phyloP scores from a whole-genome alignment of 2,113 vertebrate genomes.

The Oceanites oceanicus region DNA sequence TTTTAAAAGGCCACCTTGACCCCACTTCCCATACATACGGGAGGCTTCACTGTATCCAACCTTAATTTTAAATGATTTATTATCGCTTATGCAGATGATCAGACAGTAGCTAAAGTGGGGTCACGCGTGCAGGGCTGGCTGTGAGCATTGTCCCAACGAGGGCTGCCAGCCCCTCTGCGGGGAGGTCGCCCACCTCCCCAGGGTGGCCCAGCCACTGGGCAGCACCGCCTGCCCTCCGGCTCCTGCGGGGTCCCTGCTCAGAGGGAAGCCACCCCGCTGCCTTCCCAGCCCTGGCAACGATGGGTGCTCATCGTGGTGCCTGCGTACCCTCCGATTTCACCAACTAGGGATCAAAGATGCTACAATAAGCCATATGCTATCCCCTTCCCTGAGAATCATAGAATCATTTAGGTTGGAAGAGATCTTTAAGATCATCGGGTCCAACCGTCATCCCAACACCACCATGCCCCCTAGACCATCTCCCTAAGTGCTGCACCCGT shows the following conservation, averaged over 20 bases:
- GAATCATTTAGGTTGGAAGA: too few relatives aligned
- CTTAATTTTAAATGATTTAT: not conserved
- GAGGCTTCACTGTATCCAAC: not conserved
- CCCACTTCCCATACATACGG: not conserved
- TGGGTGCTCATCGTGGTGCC: fast-evolving
- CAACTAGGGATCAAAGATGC: not conserved
- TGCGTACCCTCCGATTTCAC: not conserved
- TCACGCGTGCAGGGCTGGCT: not conserved
- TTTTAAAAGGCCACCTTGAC: not conserved
- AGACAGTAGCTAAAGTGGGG: not conserved
- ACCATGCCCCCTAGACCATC: too few relatives aligned
- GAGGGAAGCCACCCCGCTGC: fast-evolving
- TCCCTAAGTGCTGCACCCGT: too few relatives aligned
- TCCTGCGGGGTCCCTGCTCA: not conserved
- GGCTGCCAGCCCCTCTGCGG: not conserved
- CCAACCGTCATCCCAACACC: too few relatives aligned
- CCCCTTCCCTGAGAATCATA: not conserved
- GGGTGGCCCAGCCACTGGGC: not conserved
- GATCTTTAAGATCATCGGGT: too few relatives aligned
- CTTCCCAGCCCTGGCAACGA: not conserved
- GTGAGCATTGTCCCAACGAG: fast-evolving
- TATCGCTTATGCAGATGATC: not conserved
- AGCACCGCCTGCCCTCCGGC: not conserved
- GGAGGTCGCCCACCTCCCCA: fast-evolving
- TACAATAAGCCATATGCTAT: not conserved